A percentile compares a stretch with the other conserved stretches of the same genome.
Evolutionary conservation across 2,797 vertebrate species (phyloP).

Genomic region (Xiphorhynchus erythropygius): DNA sequence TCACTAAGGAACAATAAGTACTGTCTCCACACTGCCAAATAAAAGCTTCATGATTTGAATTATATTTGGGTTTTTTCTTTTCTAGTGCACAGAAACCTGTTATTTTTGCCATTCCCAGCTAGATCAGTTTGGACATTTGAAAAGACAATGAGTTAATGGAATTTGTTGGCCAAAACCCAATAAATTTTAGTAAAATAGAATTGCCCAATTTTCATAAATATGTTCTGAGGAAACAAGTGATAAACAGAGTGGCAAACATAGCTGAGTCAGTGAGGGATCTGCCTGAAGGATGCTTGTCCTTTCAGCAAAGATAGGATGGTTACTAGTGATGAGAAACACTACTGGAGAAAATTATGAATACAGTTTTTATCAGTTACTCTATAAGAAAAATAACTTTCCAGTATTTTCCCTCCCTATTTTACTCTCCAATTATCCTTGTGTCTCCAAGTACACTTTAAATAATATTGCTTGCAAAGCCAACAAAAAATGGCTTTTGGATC

Average conservation of each 20-base stretch:
- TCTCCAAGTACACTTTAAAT: conserved; percentile 59
- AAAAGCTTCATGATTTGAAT: background rate
- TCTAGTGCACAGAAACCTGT: background rate
- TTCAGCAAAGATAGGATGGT: background rate
- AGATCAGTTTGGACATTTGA: background rate
- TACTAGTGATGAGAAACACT: background rate
- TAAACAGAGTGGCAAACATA: background rate
- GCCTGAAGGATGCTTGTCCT: background rate
- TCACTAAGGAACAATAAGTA: background rate
- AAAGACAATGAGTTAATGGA: background rate
- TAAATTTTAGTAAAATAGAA: background rate
- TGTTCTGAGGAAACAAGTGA: background rate
- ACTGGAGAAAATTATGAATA: background rate
- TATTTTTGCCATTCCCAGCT: background rate
- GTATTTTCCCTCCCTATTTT: conserved; percentile 22
- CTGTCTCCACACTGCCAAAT: background rate
- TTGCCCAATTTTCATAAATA: background rate
- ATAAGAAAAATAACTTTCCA: background rate
- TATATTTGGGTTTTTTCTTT: background rate
- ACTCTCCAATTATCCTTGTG: conserved; percentile 42
- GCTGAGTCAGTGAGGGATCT: background rate
- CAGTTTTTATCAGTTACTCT: background rate
- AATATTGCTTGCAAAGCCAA: conserved; percentile 45
- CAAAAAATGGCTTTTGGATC: conserved; percentile 53
- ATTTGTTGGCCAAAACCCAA: background rate